phyloP scores from a whole-genome alignment of 2,113 vertebrate species.

The Varanus salvator region DNA sequence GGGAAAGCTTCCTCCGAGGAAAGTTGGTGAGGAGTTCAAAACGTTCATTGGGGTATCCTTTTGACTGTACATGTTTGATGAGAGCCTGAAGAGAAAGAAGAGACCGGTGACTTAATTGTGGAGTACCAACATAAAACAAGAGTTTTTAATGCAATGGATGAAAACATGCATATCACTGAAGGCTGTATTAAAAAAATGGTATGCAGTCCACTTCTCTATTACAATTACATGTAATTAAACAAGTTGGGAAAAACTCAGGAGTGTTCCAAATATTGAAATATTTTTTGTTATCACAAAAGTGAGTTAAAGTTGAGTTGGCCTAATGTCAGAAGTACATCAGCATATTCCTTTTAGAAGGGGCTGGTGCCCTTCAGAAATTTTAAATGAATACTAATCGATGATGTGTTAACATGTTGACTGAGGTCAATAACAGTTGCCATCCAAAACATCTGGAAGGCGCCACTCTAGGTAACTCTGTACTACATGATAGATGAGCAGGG shows the following conservation, averaged over 20 bases:
- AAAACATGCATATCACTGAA: not conserved
- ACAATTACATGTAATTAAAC: not conserved
- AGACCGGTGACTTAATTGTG: not conserved
- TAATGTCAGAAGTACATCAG: not conserved
- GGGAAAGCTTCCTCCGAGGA: slow-evolving; percentile 95
- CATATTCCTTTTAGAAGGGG: not conserved
- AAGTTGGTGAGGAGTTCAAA: slow-evolving; percentile 99
- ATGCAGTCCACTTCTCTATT: not conserved
- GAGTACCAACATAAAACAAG: not conserved
- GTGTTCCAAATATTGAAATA: not conserved
- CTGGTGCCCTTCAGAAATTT: not conserved
- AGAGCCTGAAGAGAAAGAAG: slow-evolving; percentile 82
- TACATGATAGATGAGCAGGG: not conserved
- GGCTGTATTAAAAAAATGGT: not conserved
- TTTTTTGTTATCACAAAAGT: not conserved
- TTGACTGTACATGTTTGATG: slow-evolving; percentile 94
- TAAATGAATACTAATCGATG: not conserved
- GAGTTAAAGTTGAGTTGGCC: not conserved
- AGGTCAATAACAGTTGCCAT: too few relatives aligned
- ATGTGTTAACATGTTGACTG: too few relatives aligned
- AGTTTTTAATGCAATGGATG: not conserved
- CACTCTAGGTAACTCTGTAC: not conserved
- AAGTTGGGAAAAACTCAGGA: not conserved
- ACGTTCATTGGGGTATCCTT: slow-evolving; percentile 98
- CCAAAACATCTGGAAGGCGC: too few relatives aligned